Evolutionary conservation across 2,113 vertebrate species (phyloP), one percentile per base, ranked within the genome.

Genomic region (Haemorhous mexicanus): DNA sequence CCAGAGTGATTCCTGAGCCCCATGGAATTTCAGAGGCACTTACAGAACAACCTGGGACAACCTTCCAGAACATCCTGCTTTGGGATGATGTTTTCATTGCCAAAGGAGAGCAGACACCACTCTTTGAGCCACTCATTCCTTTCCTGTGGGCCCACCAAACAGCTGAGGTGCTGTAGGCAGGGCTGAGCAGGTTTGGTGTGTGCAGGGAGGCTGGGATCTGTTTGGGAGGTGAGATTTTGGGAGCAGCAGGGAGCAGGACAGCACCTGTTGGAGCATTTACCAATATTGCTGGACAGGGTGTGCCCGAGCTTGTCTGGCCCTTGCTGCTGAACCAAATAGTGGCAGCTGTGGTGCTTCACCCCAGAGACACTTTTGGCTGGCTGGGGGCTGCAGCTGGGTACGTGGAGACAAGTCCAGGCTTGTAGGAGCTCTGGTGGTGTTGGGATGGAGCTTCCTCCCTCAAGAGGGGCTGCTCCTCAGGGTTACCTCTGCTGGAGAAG

Each of bases 1-100:
- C 73, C 2, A 0, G 1, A 50, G 37, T 1, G 2, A 5, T 66
- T 69, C 59, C 35, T 41, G 61, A 89, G 69, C 56, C 21, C 1
- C 2, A 0, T 14, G 21, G 55, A 4, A 35, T 76, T 85, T 28
- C 63, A 49, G 63, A 73, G 53, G 20, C 41, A 2, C 11, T 37
- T 47, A 13, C 30, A 53, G 52, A 53, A 4, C 52, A 19, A 49
- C 47, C 47, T 49, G 47, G 47, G 47, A 24, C 52, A 32, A 8
- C 28, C 52, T 19, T 30, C 7, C 28, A 33, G 53, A 55, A 13
- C 53, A 33, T 33, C 53, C 53, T 14, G 49, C 70, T 37, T 85
- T 52, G 75, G 33, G 27, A 22, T 33, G 50, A 10, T 0, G 0
- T 41, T 61, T 33, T 10, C 22, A 10, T 47, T 50, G 27, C 62